Evolutionary conservation across 2,113 vertebrate species (phyloP), one percentile per base, ranked within the genome.

Genomic region (Dicaeum eximium): DNA sequence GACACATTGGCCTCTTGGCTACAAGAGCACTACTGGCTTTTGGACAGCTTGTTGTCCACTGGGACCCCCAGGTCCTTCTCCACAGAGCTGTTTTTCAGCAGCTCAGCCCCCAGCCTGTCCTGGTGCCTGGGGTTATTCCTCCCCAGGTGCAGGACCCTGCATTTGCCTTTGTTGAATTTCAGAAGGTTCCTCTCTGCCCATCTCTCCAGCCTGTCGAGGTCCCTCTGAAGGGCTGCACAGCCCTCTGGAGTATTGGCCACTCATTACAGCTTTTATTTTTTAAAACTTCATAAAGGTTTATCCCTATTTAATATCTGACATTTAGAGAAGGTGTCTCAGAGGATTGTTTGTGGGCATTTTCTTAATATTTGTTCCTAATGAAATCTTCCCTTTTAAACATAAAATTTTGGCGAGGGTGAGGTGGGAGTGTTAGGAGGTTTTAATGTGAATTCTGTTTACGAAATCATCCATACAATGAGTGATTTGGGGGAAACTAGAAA

Each of bases 181-280:
- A 58, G 53, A n/a, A 1, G 0, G 4, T n/a, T 38, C 22, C 23
- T 72, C 33, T 66, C 51, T 73, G 33, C 20, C 28, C 45, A 10
- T n/a, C 7, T 74, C n/a, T 27, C 19, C 54, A 28, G 0, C 4
- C 38, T 73, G 11, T 8, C 0, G 0, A 31, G 23, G 38, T 67
- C 24, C 53, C 1, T 60, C 61, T 60, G n/a, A 60, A n/a, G 45
- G 0, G 30, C 16, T 53, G 13, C 38, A 40, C n/a, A 60, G 38
- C 24, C 0, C 5, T 9, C 17, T 75, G 24, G 24, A 9, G 25
- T 75, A 35, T 15, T 0, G 0, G 17, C 40, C 11, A 30, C 35
- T 47, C n/a, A 22, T 75, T 25, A 9, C 9, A 54, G 20, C 11
- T 58, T 75, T 54, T 40, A 7, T 35, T 62, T 82, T 84, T 92